phyloP scores from a whole-genome alignment of 2,888 invertebrate species.

The Portevinia maculata region DNA sequence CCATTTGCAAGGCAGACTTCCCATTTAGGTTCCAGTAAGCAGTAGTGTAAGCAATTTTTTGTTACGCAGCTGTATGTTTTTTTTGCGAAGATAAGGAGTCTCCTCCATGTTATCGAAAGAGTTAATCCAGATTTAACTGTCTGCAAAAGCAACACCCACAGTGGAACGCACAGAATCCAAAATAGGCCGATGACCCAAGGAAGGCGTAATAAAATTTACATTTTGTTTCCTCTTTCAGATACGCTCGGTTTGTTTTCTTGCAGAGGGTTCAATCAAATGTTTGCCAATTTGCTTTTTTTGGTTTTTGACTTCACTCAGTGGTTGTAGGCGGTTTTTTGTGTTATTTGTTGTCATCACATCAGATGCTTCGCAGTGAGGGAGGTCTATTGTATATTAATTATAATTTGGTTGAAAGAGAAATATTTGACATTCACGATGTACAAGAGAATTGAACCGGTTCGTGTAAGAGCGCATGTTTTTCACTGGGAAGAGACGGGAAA shows the following conservation, averaged over 20 bases:
- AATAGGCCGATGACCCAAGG: conserved; percentile 52
- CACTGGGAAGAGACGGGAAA: background rate
- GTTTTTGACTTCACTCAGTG: background rate
- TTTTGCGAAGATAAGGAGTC: background rate
- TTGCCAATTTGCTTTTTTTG: conserved; percentile 32
- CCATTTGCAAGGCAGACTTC: no score
- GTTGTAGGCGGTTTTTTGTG: conserved; percentile 31
- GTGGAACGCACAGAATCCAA: background rate
- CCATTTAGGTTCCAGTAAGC: background rate
- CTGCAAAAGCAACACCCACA: conserved; percentile 38
- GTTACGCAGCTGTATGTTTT: background rate
- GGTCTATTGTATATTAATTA: background rate
- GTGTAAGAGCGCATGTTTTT: background rate
- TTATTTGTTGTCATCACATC: conserved; percentile 56
- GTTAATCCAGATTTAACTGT: conserved; percentile 62
- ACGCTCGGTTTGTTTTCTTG: conserved; percentile 40
- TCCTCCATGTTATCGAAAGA: conserved; percentile 4
- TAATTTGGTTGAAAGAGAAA: background rate
- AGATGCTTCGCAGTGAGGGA: conserved; percentile 21
- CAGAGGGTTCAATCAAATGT: conserved; percentile 1
- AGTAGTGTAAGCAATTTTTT: conserved; percentile 27
- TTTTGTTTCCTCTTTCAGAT: background rate
- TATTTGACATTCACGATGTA: no score
- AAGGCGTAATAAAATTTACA: conserved; percentile 16
- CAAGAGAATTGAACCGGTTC: conserved; percentile 36